Conservation (phyloP, 1,140 invertebrate genomes). For the Gyrodactylus bullatarudis region DNA sequence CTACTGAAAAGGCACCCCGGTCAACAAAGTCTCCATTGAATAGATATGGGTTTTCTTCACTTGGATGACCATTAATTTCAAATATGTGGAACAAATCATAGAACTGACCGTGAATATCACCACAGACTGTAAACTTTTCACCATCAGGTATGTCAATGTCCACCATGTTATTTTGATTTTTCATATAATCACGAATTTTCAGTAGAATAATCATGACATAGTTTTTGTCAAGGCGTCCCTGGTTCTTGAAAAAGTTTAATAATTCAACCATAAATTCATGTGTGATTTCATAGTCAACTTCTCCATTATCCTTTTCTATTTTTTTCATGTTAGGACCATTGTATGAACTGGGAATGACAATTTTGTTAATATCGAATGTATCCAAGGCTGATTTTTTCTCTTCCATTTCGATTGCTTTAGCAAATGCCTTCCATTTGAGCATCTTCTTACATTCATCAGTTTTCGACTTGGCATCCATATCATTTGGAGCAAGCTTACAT, state of each 20-base stretch:
- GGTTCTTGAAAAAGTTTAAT: slow-evolving; percentile 52
- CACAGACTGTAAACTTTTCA: slow-evolving; percentile 85
- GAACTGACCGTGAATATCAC: slow-evolving; percentile 97
- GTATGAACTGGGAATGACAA: slow-evolving; percentile 24
- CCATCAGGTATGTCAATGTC: slow-evolving; percentile 40
- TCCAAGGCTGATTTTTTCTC: slow-evolving; percentile 27
- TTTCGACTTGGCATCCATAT: slow-evolving; percentile 70
- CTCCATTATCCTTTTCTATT: background rate
- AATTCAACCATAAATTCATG: slow-evolving; percentile 35
- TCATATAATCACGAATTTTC: background rate
- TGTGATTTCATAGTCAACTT: slow-evolving; percentile 40
- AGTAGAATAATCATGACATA: slow-evolving; percentile 33
- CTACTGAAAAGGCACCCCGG: slow-evolving; percentile 86
- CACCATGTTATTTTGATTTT: slow-evolving; percentile 38
- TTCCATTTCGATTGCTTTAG: slow-evolving; percentile 76
- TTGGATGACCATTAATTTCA: slow-evolving; percentile 69
- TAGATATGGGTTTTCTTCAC: slow-evolving; percentile 70
- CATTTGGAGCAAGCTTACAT: slow-evolving; percentile 44
- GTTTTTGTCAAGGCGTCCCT: slow-evolving; percentile 70
- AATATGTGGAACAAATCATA: slow-evolving; percentile 96
- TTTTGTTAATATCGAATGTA: slow-evolving; percentile 9
- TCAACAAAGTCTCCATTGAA: slow-evolving; percentile 99
- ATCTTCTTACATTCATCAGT: slow-evolving; percentile 77
- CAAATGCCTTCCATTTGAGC: slow-evolving; percentile 63
- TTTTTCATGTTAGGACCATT: slow-evolving; percentile 48